Conservation (phyloP, 2,113 vertebrate genomes). For the Pongo abelii region DNA sequence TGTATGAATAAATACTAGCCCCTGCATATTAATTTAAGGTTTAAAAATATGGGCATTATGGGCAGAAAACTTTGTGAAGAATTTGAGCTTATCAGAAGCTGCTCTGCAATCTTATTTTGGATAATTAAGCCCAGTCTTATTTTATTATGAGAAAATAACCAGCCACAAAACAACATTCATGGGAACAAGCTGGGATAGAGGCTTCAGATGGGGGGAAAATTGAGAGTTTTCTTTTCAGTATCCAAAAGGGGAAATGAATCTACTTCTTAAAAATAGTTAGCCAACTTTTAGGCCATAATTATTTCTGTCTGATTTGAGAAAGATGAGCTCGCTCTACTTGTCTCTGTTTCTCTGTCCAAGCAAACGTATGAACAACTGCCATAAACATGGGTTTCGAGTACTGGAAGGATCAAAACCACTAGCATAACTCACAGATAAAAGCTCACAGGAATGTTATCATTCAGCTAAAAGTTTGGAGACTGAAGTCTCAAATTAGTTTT, state of each 20-base stretch:
- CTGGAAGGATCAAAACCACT: constrained; percentile 39
- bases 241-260: constrained; percentile 45
- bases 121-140: constrained; percentile 44
- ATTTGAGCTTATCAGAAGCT: constrained; percentile 15
- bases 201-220: neutral
- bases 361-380: constrained; percentile 55
- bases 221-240: constrained; percentile 34
- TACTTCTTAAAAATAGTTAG: constrained; percentile 57
- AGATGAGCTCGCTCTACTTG: constrained; percentile 25
- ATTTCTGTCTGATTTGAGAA: constrained; percentile 69
- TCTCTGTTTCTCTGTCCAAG: constrained; percentile 55
- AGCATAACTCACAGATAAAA: constrained; percentile 64
- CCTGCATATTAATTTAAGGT: neutral
- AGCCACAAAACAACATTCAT: neutral
- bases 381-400: constrained; percentile 59
- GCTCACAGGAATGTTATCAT: constrained; percentile 56
- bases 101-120: neutral
- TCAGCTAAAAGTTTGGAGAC: constrained; percentile 52
- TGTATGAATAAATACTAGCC: neutral
- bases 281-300: constrained; percentile 62
- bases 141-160: constrained; percentile 60
- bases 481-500: constrained; percentile 39
- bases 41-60: neutral
- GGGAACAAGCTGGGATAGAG: constrained; percentile 7
- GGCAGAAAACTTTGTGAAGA: neutral